Evolutionary conservation across 1,140 invertebrate species (phyloP).

Genomic region (Formica exsecta): DNA sequence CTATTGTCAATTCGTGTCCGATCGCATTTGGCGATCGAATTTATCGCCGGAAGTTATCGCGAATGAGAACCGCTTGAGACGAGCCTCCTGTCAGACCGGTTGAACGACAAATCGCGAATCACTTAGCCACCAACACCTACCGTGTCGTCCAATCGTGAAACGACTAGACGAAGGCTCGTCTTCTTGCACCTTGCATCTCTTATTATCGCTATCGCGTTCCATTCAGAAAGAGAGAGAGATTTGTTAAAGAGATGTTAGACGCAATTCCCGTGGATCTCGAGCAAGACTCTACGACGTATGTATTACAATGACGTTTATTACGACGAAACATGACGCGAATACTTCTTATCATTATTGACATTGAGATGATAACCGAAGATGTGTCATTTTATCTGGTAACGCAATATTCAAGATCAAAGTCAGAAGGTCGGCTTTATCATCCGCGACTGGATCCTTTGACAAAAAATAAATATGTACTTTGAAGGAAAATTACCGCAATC

Average conservation of each 20-base stretch:
- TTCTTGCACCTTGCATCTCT: slow-evolving; percentile 21
- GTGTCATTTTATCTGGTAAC: background rate
- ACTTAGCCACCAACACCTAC: slow-evolving; percentile 67
- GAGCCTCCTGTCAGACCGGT: slow-evolving; percentile 70
- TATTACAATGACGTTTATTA: background rate
- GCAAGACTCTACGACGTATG: background rate
- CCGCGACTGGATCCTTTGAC: too few relatives aligned
- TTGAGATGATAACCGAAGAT: background rate
- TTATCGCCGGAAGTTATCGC: background rate
- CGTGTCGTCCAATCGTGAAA: slow-evolving; percentile 67
- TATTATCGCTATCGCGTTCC: slow-evolving; percentile 65
- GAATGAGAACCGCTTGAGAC: slow-evolving; percentile 52
- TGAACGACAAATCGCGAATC: slow-evolving; percentile 66
- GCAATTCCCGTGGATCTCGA: background rate
- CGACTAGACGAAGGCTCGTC: slow-evolving; percentile 50
- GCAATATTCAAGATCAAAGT: background rate
- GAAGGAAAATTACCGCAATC: too few relatives aligned
- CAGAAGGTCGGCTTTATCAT: background rate
- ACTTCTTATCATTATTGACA: background rate
- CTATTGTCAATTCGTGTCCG: background rate
- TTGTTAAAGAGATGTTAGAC: background rate
- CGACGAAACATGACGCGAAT: background rate
- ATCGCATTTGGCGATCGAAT: background rate
- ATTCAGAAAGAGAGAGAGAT: too few relatives aligned
- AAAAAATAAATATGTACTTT: too few relatives aligned